phyloP scores from a whole-genome alignment of 2,888 invertebrate genomes.

The Hemistola chrysoprasaria region DNA sequence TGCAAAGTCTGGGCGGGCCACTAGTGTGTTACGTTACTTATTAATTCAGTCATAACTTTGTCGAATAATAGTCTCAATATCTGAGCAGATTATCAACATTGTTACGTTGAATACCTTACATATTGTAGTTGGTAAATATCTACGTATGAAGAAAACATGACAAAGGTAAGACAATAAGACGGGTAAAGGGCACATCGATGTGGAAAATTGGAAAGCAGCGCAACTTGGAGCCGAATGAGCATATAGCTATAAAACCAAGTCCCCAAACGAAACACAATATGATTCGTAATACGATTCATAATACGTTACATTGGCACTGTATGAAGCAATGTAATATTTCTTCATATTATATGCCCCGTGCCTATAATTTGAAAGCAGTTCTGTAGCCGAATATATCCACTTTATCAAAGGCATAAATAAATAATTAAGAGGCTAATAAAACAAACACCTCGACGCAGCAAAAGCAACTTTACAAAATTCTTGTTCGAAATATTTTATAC shows the following conservation, averaged over 20 bases:
- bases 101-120: not conserved
- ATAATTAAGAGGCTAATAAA: too few relatives aligned
- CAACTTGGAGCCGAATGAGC: slow-evolving; percentile 25
- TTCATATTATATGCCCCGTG: not conserved
- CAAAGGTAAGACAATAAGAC: slow-evolving; percentile 28
- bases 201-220: slow-evolving; percentile 51
- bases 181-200: slow-evolving; percentile 37
- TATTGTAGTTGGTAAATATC: too few relatives aligned
- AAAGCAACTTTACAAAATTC: slow-evolving; percentile 1
- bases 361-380: not conserved
- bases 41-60: too few relatives aligned
- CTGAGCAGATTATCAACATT: too few relatives aligned
- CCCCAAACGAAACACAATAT: slow-evolving; percentile 19
- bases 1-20: too few relatives aligned
- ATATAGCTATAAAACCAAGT: slow-evolving; percentile 21
- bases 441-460: too few relatives aligned
- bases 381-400: too few relatives aligned
- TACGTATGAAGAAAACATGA: slow-evolving; percentile 6
- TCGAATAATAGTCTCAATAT: too few relatives aligned
- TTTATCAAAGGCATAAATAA: too few relatives aligned
- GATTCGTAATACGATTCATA: too few relatives aligned
- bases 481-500: slow-evolving; percentile 3
- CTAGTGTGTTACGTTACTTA: too few relatives aligned
- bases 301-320: not conserved
- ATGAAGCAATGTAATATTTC: not conserved